Evolutionary conservation across 1,140 invertebrate species (phyloP).

Genomic region (Watersipora subatra): DNA sequence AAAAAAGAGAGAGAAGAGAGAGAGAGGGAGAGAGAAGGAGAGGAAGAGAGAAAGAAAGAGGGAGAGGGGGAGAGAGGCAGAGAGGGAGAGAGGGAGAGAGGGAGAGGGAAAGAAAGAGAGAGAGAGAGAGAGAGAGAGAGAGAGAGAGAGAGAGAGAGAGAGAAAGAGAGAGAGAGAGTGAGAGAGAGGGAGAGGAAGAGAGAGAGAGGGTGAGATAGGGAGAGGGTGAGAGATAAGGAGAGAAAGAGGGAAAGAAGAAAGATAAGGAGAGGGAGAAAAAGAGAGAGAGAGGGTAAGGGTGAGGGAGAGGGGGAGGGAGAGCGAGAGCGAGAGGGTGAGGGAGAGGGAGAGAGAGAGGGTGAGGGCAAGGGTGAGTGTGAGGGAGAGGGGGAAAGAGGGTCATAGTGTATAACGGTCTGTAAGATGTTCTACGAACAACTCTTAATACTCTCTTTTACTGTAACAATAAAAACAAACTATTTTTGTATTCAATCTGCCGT

Average conservation of each 20-base stretch:
- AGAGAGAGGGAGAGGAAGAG: background rate
- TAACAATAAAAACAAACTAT: no score
- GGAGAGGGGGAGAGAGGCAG: background rate
- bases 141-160: background rate
- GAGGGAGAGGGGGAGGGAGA: background rate
- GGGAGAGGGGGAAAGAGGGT: no score
- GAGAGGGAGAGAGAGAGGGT: background rate
- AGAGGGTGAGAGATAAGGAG: background rate
- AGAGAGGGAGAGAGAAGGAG: background rate
- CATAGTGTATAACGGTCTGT: no score
- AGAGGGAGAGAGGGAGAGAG: background rate
- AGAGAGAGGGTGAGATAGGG: no score
- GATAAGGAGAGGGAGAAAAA: background rate
- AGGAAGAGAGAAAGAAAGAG: background rate
- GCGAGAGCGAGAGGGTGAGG: background rate
- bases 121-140: constrained; percentile 1
- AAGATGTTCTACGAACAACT: no score
- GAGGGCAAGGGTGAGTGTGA: background rate
- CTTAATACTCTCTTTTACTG: no score
- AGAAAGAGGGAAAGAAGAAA: background rate
- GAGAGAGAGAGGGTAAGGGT: background rate
- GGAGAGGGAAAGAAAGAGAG: background rate
- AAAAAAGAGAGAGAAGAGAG: background rate
- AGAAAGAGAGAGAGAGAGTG: background rate
- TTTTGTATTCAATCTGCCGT: no score